phyloP scores from a whole-genome alignment of 2,888 invertebrate genomes.

The Acronicta aceris region DNA sequence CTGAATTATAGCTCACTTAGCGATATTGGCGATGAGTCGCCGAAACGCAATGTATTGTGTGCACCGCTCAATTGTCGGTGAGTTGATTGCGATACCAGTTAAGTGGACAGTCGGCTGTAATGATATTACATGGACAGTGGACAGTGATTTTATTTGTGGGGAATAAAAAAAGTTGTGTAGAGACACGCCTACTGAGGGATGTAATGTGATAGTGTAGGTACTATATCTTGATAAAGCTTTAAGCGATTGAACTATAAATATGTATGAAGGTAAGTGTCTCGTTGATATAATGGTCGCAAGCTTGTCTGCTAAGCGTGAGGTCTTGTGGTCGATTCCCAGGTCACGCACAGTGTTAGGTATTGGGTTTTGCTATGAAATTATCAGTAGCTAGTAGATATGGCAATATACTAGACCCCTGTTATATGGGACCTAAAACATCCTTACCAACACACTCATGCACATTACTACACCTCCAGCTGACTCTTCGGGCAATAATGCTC shows the following conservation, averaged over 20 bases:
- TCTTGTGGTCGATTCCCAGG: too few species aligned
- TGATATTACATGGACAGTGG: conserved; percentile 27
- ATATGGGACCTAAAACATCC: too few species aligned
- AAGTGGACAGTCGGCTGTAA: conserved; percentile 35
- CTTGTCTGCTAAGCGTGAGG: too few species aligned
- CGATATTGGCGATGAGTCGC: conserved; percentile 52
- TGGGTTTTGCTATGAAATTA: too few species aligned
- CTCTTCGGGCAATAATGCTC: too few species aligned
- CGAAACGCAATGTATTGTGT: conserved; percentile 45
- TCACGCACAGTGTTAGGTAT: too few species aligned
- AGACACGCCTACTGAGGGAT: conserved; percentile 2
- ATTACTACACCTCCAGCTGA: too few species aligned
- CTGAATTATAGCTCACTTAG: conserved; percentile 44
- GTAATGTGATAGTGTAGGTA: neutral
- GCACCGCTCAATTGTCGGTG: conserved; percentile 40
- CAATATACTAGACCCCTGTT: too few species aligned
- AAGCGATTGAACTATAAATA: neutral
- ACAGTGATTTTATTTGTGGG: conserved; percentile 18
- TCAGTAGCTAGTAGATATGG: too few species aligned
- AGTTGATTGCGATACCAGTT: conserved; percentile 39
- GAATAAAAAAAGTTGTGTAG: conserved; percentile 6
- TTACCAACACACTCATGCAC: too few species aligned
- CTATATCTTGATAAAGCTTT: neutral
- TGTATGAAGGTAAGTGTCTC: too few species aligned
- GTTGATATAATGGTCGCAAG: too few species aligned